phyloP scores from a whole-genome alignment of 2,797 vertebrate genomes.

The Cyprinodon diabolis region DNA sequence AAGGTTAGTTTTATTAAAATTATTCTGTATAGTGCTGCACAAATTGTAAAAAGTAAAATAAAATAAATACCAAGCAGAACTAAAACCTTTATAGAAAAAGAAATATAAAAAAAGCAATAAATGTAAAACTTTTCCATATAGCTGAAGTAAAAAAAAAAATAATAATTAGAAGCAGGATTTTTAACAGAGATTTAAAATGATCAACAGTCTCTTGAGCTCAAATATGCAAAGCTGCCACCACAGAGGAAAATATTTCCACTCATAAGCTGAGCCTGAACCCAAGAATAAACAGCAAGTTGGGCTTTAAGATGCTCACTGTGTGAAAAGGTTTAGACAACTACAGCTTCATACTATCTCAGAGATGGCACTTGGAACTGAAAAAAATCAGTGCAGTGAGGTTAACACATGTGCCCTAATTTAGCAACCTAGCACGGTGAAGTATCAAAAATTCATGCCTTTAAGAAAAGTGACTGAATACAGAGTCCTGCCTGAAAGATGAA shows the following conservation, averaged over 20 bases:
- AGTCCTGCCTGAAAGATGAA: neutral
- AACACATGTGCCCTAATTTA: no score
- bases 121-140: neutral
- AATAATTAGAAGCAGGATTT: no score
- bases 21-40: neutral
- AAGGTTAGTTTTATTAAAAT: neutral
- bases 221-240: neutral
- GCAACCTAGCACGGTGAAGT: no score
- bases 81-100: neutral
- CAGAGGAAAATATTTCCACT: neutral
- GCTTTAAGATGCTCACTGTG: no score
- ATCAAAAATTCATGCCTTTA: neutral
- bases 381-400: no score
- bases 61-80: neutral
- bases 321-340: no score
- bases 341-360: no score
- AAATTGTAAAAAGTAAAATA: neutral
- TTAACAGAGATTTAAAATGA: no score
- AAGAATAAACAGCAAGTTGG: neutral
- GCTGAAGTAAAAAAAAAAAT: neutral
- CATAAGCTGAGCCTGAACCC: neutral
- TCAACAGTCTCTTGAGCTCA: no score
- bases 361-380: no score
- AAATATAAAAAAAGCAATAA: neutral
- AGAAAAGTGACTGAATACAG: neutral